Conservation (phyloP, 2,888 invertebrate genomes). For the Hipparchia semele region DNA sequence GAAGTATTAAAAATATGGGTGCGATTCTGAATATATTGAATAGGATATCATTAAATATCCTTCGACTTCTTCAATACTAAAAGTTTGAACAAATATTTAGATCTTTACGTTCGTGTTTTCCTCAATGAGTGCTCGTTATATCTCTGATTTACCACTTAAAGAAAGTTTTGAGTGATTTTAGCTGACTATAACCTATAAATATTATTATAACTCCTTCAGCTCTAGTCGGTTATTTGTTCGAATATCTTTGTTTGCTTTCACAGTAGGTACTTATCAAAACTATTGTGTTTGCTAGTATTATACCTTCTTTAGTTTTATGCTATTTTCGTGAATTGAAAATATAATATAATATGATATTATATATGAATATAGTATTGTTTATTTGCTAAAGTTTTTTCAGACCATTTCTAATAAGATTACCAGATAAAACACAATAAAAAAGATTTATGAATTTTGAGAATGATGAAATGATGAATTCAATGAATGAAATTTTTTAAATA, state of each 20-base stretch:
- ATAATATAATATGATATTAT: too few species aligned
- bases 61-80: neutral
- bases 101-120: conserved; percentile 22
- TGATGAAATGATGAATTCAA: too few species aligned
- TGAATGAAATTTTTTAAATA: too few species aligned
- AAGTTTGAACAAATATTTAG: conserved; percentile 14
- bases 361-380: neutral
- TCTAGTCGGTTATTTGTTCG: neutral
- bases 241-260: conserved; percentile 4
- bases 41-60: neutral
- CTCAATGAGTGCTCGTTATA: conserved; percentile 29
- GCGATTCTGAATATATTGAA: neutral
- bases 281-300: neutral
- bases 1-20: neutral
- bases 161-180: conserved; percentile 16
- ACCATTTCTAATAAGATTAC: too few species aligned
- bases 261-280: neutral
- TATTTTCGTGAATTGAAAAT: neutral
- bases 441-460: too few species aligned
- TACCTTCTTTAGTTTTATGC: neutral
- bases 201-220: neutral
- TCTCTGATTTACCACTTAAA: conserved; percentile 23
- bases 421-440: too few species aligned
- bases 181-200: neutral
- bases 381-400: neutral